These are phyloP conservation scores for Megastigmus dorsalis DNA, from an alignment of 2,888 invertebrate genomes.

Conservation along the genomic window DNA sequence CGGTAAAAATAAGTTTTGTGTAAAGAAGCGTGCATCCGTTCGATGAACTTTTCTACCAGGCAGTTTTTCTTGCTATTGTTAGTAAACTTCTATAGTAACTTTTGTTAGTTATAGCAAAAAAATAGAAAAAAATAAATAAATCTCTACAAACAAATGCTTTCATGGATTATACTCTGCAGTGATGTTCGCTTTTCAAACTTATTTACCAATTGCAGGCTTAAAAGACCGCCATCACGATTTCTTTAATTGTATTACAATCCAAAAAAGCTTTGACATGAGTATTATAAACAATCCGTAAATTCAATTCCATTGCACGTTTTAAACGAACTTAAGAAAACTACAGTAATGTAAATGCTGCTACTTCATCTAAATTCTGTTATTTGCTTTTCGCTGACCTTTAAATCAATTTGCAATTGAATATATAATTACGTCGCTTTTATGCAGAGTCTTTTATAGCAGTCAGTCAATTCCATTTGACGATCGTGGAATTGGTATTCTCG, in stretches of 20 bases:
- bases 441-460: constrained; percentile 53
- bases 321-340: constrained; percentile 31
- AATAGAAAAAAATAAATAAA: constrained; percentile 7
- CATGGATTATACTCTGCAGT: constrained; percentile 18
- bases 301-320: constrained; percentile 34
- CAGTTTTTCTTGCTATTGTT: constrained; percentile 19
- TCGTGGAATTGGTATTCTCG: constrained; percentile 5
- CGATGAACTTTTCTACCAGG: constrained; percentile 38
- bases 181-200: too few relatives aligned
- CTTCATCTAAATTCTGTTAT: constrained; percentile 31
- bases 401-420: constrained; percentile 35
- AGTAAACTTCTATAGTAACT: not conserved
- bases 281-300: constrained; percentile 6
- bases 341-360: constrained; percentile 34
- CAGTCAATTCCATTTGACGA: constrained; percentile 43
- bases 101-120: not conserved
- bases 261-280: constrained; percentile 18
- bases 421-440: constrained; percentile 35
- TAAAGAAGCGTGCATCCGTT: constrained; percentile 40
- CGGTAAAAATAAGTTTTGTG: constrained; percentile 40
- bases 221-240: not conserved
- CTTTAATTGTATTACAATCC: constrained; percentile 3
- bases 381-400: constrained; percentile 22
- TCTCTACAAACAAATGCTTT: constrained; percentile 27
- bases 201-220: too few relatives aligned